Percentiles rank a stretch among this genome's conserved stretches.
Evolutionary conservation across 1,140 invertebrate genomes (phyloP).

Genomic region (Neodiprion lecontei): DNA sequence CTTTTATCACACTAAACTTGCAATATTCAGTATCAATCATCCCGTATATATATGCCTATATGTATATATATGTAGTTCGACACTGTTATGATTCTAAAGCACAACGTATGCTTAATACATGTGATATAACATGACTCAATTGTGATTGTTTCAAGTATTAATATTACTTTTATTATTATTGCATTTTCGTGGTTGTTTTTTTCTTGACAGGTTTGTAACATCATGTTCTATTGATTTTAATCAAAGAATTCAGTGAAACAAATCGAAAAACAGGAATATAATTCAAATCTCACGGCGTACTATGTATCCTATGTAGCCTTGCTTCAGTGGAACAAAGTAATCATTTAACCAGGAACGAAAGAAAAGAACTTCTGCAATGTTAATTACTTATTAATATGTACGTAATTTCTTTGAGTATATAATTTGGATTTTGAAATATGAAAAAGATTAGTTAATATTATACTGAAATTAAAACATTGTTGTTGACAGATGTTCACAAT

Average conservation of each 20-base stretch:
- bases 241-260: conserved; percentile 23
- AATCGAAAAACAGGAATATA: conserved; percentile 19
- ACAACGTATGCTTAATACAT: conserved; percentile 28
- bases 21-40: neutral
- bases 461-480: conserved; percentile 30
- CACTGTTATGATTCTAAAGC: conserved; percentile 17
- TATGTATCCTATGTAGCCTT: conserved; percentile 26
- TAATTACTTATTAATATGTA: neutral
- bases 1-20: neutral
- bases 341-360: conserved; percentile 13
- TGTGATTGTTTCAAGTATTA: conserved; percentile 32
- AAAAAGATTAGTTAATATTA: conserved; percentile 18
- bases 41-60: neutral
- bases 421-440: neutral
- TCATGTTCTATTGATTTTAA: neutral
- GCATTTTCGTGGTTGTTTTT: neutral
- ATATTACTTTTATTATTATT: conserved; percentile 18
- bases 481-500: conserved; percentile 41
- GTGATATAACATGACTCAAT: conserved; percentile 26
- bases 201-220: conserved; percentile 5
- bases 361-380: conserved; percentile 18
- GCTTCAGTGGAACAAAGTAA: conserved; percentile 20
- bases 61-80: neutral
- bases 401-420: neutral
- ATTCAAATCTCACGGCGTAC: conserved; percentile 23